These are phyloP conservation scores for Eupeodes latifasciatus DNA, from an alignment of 2,888 invertebrate genomes.

Conservation along the genomic window DNA sequence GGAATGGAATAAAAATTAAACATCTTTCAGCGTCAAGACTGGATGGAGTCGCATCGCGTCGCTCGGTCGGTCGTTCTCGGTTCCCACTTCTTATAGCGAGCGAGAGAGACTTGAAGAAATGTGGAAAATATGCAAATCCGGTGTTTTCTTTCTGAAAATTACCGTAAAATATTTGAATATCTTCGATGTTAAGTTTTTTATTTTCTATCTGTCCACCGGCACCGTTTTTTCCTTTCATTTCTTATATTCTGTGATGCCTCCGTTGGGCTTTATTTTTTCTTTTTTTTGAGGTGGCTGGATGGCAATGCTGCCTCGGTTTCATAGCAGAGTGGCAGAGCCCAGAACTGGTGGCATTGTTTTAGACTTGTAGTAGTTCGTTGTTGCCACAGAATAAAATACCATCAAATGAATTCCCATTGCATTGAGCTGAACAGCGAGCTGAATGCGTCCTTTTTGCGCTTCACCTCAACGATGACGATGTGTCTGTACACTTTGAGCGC, in stretches of 20 bases:
- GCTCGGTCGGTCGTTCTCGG: no score
- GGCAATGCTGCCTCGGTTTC: conserved; percentile 9
- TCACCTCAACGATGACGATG: conserved; percentile 5
- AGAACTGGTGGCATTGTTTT: conserved; percentile 62
- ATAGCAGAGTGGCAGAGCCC: neutral
- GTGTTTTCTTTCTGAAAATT: conserved; percentile 75
- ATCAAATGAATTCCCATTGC: conserved; percentile 56
- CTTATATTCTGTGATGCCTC: conserved; percentile 19
- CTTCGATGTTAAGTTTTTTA: conserved; percentile 77
- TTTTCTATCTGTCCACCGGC: conserved; percentile 44
- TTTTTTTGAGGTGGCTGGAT: conserved; percentile 34
- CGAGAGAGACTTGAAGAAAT: conserved; percentile 57
- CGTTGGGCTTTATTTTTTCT: neutral
- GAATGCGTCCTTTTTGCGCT: conserved; percentile 22
- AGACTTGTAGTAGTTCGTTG: conserved; percentile 25
- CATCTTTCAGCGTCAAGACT: conserved; percentile 25
- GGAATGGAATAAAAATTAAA: conserved; percentile 22
- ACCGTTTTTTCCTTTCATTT: conserved; percentile 59
- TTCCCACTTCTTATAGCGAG: conserved; percentile 10
- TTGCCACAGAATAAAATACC: conserved; percentile 27
- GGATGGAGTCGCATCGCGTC: conserved; percentile 31
- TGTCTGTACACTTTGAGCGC: conserved; percentile 25
- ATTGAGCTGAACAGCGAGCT: conserved; percentile 36
- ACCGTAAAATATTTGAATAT: conserved; percentile 77
- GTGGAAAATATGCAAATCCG: conserved; percentile 76